Evolutionary conservation across 2,888 invertebrate species (phyloP).

Genomic region (Mesochorus sp.): DNA sequence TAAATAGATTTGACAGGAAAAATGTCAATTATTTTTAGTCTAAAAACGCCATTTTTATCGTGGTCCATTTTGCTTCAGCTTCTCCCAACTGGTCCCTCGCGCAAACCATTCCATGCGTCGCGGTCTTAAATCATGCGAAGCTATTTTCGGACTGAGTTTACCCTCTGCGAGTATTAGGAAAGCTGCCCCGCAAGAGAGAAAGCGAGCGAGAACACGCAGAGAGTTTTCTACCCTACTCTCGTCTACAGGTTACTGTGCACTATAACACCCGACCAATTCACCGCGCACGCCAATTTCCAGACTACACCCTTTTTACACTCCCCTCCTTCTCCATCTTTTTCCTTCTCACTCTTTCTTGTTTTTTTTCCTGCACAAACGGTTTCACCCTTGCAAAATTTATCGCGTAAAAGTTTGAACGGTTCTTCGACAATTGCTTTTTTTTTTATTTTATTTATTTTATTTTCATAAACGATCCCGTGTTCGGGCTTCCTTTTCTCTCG

Average conservation of each 20-base stretch:
- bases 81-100: slow-evolving; percentile 17
- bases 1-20: not conserved
- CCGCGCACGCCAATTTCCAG: slow-evolving; percentile 22
- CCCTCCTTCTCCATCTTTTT: not conserved
- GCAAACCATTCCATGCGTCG: slow-evolving; percentile 31
- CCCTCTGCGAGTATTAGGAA: slow-evolving; percentile 40
- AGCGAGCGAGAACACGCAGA: not conserved
- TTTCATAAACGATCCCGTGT: not conserved
- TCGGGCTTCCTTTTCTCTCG: not conserved
- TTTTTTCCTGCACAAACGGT: not conserved
- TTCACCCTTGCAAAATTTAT: slow-evolving; percentile 37
- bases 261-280: slow-evolving; percentile 34
- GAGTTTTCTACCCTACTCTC: slow-evolving; percentile 28
- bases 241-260: slow-evolving; percentile 19
- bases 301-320: slow-evolving; percentile 11
- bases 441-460: slow-evolving; percentile 22
- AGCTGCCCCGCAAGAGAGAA: slow-evolving; percentile 6
- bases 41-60: not conserved
- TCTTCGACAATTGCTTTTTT: slow-evolving; percentile 47
- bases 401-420: slow-evolving; percentile 31
- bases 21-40: not conserved
- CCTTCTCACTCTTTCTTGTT: not conserved
- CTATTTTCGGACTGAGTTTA: slow-evolving; percentile 59
- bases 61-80: slow-evolving; percentile 4
- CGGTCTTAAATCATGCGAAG: slow-evolving; percentile 55